These are phyloP conservation scores for Girardia tigrina DNA, from an alignment of 2,888 invertebrate species.

Conservation along the genomic window DNA sequence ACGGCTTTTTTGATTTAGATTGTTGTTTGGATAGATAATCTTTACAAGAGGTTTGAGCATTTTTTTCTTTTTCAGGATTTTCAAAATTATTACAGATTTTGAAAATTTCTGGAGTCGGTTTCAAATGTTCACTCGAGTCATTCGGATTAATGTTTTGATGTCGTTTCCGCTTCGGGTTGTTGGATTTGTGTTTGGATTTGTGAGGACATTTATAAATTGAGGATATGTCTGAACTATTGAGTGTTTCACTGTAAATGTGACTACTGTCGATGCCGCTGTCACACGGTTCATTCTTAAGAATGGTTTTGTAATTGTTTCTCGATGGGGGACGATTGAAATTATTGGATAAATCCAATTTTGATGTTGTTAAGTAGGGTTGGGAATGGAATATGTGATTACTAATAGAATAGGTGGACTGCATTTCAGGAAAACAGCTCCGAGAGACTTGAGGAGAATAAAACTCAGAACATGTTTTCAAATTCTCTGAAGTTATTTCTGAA, in stretches of 20 bases:
- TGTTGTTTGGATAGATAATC: not conserved
- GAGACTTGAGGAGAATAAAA: slow-evolving; percentile 1
- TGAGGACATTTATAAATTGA: not conserved
- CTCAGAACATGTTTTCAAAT: not conserved
- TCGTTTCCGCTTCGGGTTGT: not conserved
- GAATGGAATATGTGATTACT: slow-evolving; percentile 8
- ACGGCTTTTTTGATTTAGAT: not conserved
- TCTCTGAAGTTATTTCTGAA: not conserved
- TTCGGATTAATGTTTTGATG: not conserved
- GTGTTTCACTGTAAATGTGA: slow-evolving; percentile 10
- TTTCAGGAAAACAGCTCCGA: not conserved
- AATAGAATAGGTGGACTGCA: not conserved
- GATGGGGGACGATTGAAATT: not conserved
- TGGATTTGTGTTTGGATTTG: not conserved
- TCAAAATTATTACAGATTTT: not conserved
- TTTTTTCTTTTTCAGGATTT: not conserved
- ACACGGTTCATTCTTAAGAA: slow-evolving; percentile 4
- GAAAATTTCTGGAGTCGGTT: not conserved
- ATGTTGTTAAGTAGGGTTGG: not conserved
- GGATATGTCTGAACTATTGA: slow-evolving; percentile 12
- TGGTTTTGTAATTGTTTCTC: not conserved
- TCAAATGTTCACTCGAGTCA: not conserved
- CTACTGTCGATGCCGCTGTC: slow-evolving; percentile 15
- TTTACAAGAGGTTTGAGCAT: not conserved
- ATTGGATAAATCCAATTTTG: not conserved